These are phyloP conservation scores for Cyprinus carpio DNA, from an alignment of 2,113 vertebrate species.

Conservation along the genomic window DNA sequence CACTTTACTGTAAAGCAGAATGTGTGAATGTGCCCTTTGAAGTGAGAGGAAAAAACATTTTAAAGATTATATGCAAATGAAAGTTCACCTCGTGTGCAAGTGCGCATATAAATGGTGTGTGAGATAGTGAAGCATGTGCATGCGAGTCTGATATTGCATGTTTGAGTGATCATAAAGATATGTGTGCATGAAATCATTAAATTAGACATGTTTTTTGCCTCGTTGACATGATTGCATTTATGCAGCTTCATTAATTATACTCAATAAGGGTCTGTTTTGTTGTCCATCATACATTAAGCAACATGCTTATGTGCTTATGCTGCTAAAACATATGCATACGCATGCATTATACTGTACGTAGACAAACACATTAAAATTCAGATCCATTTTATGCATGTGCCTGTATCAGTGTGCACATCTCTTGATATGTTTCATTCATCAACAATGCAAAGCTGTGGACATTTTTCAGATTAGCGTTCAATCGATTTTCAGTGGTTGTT, in stretches of 20 bases:
- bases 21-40: constrained; percentile 35
- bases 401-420: background rate
- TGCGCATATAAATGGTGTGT: constrained; percentile 23
- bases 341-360: background rate
- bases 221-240: background rate
- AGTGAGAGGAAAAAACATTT: constrained; percentile 38
- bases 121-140: background rate
- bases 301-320: background rate
- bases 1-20: constrained; percentile 22
- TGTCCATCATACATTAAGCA: constrained; percentile 13
- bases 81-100: background rate
- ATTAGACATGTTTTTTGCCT: constrained; percentile 26
- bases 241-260: constrained; percentile 32
- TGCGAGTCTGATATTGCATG: constrained; percentile 30
- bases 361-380: background rate
- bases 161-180: constrained; percentile 38
- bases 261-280: background rate
- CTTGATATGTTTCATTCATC: background rate
- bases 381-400: background rate
- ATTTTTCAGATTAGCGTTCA: background rate
- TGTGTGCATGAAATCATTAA: constrained; percentile 47
- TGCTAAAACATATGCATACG: background rate
- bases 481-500: background rate
- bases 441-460: background rate
- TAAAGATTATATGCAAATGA: constrained; percentile 43